These are phyloP conservation scores for Hypselothyrea guttata DNA, from an alignment of 2,888 invertebrate species.

Conservation along the genomic window DNA sequence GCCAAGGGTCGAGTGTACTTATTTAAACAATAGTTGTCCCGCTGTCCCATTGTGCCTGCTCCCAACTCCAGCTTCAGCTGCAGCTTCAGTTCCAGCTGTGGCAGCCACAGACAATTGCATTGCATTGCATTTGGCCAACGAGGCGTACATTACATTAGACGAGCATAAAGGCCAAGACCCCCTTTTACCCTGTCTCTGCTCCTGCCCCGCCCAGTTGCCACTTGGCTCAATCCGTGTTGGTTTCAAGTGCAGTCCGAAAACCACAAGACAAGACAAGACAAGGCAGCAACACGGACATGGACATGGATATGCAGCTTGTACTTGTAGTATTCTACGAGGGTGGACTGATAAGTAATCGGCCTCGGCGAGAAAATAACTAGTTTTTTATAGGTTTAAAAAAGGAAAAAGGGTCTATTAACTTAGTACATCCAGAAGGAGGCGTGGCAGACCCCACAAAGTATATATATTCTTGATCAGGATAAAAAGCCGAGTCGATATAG, in stretches of 20 bases:
- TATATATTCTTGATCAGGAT: too few relatives aligned
- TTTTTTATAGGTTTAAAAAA: too few relatives aligned
- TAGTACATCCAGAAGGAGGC: too few relatives aligned
- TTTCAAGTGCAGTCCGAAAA: slow-evolving; percentile 55
- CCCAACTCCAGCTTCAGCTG: slow-evolving; percentile 11
- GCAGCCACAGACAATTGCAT: slow-evolving; percentile 53
- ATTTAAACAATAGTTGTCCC: slow-evolving; percentile 60
- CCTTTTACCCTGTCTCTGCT: too few relatives aligned
- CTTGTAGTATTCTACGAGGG: neutral
- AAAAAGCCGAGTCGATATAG: too few relatives aligned
- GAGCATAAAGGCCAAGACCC: slow-evolving; percentile 42
- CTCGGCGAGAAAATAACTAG: too few relatives aligned
- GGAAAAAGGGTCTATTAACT: too few relatives aligned
- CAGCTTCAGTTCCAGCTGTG: slow-evolving; percentile 9
- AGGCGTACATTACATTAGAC: slow-evolving; percentile 59
- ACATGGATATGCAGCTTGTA: slow-evolving; percentile 14
- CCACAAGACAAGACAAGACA: slow-evolving; percentile 60
- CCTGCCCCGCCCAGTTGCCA: neutral
- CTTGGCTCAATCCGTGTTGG: slow-evolving; percentile 14
- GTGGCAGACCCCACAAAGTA: too few relatives aligned
- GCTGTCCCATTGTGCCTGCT: too few relatives aligned
- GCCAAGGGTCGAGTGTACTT: slow-evolving; percentile 23
- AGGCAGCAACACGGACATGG: slow-evolving; percentile 24
- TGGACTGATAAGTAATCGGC: too few relatives aligned
- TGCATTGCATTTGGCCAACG: slow-evolving; percentile 52